Conservation (phyloP, 1,140 invertebrate species). For the Matsumurasca onukii region DNA sequence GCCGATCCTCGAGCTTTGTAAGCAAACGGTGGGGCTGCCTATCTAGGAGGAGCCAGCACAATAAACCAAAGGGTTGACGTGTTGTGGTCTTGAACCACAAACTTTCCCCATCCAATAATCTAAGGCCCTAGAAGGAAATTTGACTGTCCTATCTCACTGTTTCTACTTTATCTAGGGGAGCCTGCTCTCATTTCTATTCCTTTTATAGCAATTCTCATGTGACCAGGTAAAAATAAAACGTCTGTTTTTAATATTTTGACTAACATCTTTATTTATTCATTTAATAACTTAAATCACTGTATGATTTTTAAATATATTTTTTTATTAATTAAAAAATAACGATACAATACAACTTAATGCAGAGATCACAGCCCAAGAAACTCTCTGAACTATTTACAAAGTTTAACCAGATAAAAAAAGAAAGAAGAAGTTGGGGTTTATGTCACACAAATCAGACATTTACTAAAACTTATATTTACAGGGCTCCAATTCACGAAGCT, state of each 20-base stretch:
- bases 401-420: constrained; percentile 41
- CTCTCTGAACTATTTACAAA: constrained; percentile 44
- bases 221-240: no score
- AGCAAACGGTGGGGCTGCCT: no score
- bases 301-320: constrained; percentile 43
- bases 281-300: constrained; percentile 45
- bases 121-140: no score
- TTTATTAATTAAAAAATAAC: constrained; percentile 44
- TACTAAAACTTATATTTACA: constrained; percentile 38
- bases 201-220: no score
- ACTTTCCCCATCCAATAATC: no score
- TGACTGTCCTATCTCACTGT: no score
- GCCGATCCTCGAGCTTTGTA: no score
- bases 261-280: constrained; percentile 44
- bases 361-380: constrained; percentile 44
- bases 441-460: constrained; percentile 41
- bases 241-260: constrained; percentile 40
- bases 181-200: no score
- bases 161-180: no score
- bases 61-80: no score
- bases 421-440: constrained; percentile 40
- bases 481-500: constrained; percentile 29
- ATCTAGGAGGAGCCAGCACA: no score
- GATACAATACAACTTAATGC: constrained; percentile 44
- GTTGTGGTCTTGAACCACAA: no score